A percentile compares a stretch with the other conserved stretches of the same genome.
phyloP scores from a whole-genome alignment of 2,797 vertebrate genomes.

The Dryobates pubescens region DNA sequence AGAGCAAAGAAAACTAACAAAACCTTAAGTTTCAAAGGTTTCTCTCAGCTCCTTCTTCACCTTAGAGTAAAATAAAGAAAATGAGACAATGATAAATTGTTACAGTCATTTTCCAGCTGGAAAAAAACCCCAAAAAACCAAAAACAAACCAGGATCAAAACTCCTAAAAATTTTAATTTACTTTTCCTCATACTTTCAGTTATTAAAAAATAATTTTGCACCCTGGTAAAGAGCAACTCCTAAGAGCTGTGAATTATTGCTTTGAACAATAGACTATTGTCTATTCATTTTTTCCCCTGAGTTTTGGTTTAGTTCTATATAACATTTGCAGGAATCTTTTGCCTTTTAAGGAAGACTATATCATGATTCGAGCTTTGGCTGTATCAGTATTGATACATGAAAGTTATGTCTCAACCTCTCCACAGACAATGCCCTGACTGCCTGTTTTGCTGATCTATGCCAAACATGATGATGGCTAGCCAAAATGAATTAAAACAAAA shows the following conservation, averaged over 20 bases:
- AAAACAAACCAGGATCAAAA: background rate
- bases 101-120: background rate
- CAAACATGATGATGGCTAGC: background rate
- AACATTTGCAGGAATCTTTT: background rate
- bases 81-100: background rate
- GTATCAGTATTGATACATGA: background rate
- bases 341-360: background rate
- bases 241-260: background rate
- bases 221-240: background rate
- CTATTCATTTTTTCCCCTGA: background rate
- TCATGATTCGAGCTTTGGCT: background rate
- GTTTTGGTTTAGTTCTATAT: background rate
- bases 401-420: background rate
- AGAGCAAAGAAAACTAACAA: background rate
- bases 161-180: background rate
- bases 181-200: background rate
- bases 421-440: background rate
- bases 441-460: background rate
- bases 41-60: background rate
- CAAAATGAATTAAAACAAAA: slow-evolving; percentile 4
- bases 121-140: too few species aligned
- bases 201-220: accelerated
- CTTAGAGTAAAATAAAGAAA: background rate
- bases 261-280: background rate
- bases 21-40: background rate